A percentile compares a stretch with the other conserved stretches of the same genome.
Evolutionary conservation across 2,797 vertebrate genomes (phyloP).

Genomic region (Acropternis orthonyx): DNA sequence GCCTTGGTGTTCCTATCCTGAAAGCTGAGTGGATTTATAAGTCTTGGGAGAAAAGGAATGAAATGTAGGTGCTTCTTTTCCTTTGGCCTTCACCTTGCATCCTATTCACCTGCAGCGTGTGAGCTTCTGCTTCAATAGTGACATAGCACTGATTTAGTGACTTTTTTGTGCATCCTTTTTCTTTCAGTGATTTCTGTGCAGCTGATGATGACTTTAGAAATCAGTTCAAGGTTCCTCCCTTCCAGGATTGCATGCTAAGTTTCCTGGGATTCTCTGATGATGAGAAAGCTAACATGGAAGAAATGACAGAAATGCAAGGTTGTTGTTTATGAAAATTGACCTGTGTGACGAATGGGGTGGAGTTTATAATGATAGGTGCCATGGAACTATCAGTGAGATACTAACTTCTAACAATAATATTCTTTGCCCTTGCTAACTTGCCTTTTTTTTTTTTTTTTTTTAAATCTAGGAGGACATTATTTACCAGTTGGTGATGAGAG

Average conservation of each 20-base stretch:
- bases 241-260: conserved; percentile 94
- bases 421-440: not conserved
- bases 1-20: conserved; percentile 93
- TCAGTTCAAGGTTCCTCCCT: conserved; percentile 93
- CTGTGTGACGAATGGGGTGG: not conserved
- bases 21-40: conserved; percentile 92
- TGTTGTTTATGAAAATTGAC: not conserved
- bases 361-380: not conserved
- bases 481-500: conserved; percentile 86
- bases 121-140: not conserved
- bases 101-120: not conserved
- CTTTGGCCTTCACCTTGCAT: not conserved
- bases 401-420: not conserved
- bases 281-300: conserved; percentile 93
- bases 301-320: conserved; percentile 97
- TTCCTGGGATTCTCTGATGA: conserved; percentile 96
- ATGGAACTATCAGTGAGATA: not conserved
- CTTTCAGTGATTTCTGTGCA: conserved; percentile 84
- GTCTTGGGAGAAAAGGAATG: conserved; percentile 91
- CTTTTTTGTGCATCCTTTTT: not conserved
- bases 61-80: conserved; percentile 81
- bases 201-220: conserved; percentile 87
- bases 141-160: not conserved
- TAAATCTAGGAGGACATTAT: conserved; percentile 82
- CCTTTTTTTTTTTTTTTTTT: not conserved